phyloP scores from a whole-genome alignment of 2,797 vertebrate species.

The Pipistrellus kuhlii region DNA sequence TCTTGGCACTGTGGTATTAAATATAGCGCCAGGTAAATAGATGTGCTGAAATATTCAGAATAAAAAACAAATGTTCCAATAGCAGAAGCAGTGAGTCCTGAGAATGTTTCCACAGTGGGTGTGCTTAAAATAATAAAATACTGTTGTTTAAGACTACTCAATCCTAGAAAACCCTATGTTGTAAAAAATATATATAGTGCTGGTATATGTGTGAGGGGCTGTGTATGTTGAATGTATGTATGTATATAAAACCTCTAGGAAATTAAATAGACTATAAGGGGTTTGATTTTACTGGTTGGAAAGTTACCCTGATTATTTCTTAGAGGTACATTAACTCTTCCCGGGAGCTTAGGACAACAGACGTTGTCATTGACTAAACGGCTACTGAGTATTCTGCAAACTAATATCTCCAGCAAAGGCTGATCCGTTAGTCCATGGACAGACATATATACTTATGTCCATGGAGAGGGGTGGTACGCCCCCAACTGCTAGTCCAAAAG shows the following conservation, averaged over 20 bases:
- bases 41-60: conserved; percentile 91
- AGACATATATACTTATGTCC: background rate
- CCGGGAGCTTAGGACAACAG: conserved; percentile 60
- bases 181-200: conserved; percentile 84
- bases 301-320: conserved; percentile 75
- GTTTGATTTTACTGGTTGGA: conserved; percentile 72
- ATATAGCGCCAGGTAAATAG: conserved; percentile 91
- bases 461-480: background rate
- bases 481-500: background rate
- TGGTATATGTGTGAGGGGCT: conserved; percentile 62
- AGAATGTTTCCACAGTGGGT: conserved; percentile 83
- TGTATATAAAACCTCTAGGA: conserved; percentile 70
- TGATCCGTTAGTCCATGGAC: background rate
- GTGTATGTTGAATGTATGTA: conserved; percentile 69
- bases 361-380: conserved; percentile 53
- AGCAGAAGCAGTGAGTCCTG: conserved; percentile 83
- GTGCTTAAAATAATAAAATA: conserved; percentile 86
- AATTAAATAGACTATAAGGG: conserved; percentile 75
- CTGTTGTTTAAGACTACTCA: conserved; percentile 87
- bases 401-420: background rate
- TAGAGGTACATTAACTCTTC: conserved; percentile 66
- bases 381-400: background rate
- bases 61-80: conserved; percentile 92
- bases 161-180: conserved; percentile 80
- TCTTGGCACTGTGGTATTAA: conserved; percentile 90